A percentile compares a stretch with the other conserved stretches of the same genome.
Evolutionary conservation across 92 coral and sea anemone species (phyloP).

Genomic region (Heliopora coerulea): DNA sequence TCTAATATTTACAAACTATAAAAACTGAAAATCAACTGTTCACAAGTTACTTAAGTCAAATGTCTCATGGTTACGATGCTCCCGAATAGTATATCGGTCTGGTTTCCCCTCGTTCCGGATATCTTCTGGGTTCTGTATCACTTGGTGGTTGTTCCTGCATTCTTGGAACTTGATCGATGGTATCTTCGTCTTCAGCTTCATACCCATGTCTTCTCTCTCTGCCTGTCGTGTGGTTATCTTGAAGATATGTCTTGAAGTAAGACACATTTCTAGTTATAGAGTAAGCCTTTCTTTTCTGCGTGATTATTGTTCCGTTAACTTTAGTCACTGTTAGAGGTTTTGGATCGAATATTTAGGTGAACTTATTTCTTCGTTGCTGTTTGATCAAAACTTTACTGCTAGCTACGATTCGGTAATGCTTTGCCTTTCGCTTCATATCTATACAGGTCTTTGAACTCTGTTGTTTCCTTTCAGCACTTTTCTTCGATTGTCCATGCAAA

Average conservation of each 20-base stretch:
- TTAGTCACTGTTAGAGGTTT: constrained; percentile 33
- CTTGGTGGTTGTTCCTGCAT: background rate
- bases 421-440: constrained; percentile 25
- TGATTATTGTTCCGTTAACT: constrained; percentile 39
- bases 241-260: constrained; percentile 29
- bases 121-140: background rate
- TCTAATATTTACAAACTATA: too few relatives aligned
- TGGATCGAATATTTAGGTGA: constrained; percentile 22
- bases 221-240: background rate
- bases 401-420: constrained; percentile 5
- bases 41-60: too few relatives aligned
- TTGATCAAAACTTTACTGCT: constrained; percentile 31
- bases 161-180: background rate
- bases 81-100: background rate
- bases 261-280: constrained; percentile 35
- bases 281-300: constrained; percentile 20
- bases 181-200: constrained; percentile 3
- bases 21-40: too few relatives aligned
- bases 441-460: constrained; percentile 18
- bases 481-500: constrained; percentile 13
- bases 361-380: constrained; percentile 42
- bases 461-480: constrained; percentile 18
- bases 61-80: too few relatives aligned
- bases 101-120: background rate
- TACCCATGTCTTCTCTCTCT: background rate